These are phyloP conservation scores for Hydrophis major DNA, from an alignment of 2,797 vertebrate species.

Conservation along the genomic window DNA sequence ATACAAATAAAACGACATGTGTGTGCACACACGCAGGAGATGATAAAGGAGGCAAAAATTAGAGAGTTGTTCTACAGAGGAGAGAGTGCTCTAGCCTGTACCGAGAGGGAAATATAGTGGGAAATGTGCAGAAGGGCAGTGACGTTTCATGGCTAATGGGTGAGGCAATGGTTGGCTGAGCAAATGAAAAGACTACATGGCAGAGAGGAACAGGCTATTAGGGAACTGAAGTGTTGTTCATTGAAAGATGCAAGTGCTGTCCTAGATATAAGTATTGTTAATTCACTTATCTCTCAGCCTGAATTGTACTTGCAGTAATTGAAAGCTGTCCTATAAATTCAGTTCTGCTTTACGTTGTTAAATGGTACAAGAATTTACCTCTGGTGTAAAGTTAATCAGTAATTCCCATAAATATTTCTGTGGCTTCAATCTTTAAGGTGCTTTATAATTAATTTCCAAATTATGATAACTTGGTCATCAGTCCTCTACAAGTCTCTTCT, in stretches of 20 bases:
- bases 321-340: background rate
- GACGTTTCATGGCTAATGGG: conserved; percentile 5
- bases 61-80: background rate
- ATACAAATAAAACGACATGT: background rate
- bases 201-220: background rate
- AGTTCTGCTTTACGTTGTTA: background rate
- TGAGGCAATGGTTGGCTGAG: background rate
- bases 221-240: background rate
- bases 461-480: background rate
- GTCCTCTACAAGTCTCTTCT: background rate
- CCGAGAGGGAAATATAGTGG: background rate
- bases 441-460: background rate
- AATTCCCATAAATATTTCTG: background rate
- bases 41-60: conserved; percentile 7
- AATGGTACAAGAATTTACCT: background rate
- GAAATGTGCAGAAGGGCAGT: background rate
- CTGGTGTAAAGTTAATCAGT: background rate
- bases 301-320: background rate
- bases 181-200: background rate
- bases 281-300: background rate
- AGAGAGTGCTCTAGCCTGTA: background rate
- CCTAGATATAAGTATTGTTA: background rate
- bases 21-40: background rate
- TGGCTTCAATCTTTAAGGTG: background rate
- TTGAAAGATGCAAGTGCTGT: background rate